These are phyloP conservation scores for Eretmochelys imbricata DNA, from an alignment of 2,113 vertebrate species.

Conservation along the genomic window DNA sequence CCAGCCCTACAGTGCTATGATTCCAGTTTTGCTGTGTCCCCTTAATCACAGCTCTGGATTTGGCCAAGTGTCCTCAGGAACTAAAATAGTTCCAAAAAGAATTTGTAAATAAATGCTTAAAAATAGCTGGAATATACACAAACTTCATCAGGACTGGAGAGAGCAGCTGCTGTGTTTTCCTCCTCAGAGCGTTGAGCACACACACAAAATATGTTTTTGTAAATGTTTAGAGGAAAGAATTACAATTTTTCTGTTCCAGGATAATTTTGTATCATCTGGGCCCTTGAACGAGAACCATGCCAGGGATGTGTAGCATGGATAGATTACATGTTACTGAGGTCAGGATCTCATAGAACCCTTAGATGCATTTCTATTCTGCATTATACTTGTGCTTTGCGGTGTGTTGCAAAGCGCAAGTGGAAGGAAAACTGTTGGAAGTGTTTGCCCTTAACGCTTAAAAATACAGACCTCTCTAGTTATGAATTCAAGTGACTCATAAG, in stretches of 20 bases:
- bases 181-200: slow-evolving; percentile 11
- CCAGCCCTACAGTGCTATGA: background rate
- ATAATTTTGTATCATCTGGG: slow-evolving; percentile 33
- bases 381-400: background rate
- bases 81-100: slow-evolving; percentile 11
- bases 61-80: slow-evolving; percentile 25
- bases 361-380: background rate
- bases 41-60: background rate
- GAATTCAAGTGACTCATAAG: background rate
- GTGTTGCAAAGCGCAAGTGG: background rate
- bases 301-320: background rate
- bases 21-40: background rate
- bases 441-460: background rate
- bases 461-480: background rate
- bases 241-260: slow-evolving; percentile 5
- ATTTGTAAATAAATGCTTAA: slow-evolving; percentile 72
- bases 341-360: fast-evolving
- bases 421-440: background rate
- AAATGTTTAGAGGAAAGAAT: slow-evolving; percentile 74
- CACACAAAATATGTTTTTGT: slow-evolving; percentile 46
- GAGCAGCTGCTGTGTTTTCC: slow-evolving; percentile 62
- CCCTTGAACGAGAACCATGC: background rate
- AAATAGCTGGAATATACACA: slow-evolving; percentile 61
- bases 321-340: background rate
- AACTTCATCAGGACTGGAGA: slow-evolving; percentile 23